Base-by-base conservation (phyloP, 2,888 invertebrate species). In the Folsomia candida region DNA sequence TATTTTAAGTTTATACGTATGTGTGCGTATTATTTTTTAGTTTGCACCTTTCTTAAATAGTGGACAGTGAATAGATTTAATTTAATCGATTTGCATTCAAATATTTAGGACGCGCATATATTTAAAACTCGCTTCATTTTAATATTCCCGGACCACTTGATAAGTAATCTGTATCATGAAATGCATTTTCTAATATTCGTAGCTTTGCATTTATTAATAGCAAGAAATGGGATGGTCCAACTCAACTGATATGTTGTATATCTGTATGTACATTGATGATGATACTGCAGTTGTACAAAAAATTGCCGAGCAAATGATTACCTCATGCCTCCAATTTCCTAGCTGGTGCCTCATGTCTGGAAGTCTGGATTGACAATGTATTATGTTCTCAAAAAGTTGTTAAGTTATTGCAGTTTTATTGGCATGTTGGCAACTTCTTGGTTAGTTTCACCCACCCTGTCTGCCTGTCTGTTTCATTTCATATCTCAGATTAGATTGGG, bases 361-460 rank as follows among this genome's bases (percentile, higher is more conserved):
- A n/a, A n/a, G 47, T 18, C 18, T 54, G 54, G 54, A 54, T 54
- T 54, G 54, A 54, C 54, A 54, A 54, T 54, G 22, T 22, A 54
- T 54, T 54, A n/a, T n/a, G n/a, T 54, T 14, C 6, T 54, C 54
- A 54, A 20, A n/a, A 54, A 54, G 54, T 54, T 54, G 54, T 54
- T 20, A 54, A 54, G 54, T 54, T 54, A 54, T 54, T 54, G 54
- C 54, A 54, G 54, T 54, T 54, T 54, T 54, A 54, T 54, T 54
- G 54, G 54, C 54, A 54, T 18, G 54, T 54, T 54, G 60, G 60
- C 26, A 60, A 60, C 24, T 25, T 14, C 11, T 62, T n/a, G n/a
- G n/a, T n/a, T 26, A 62, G 62, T 28, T 18, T 62, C n/a, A 27
- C 62, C 62, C 62, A 62, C 62, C 62, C 62, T 28, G 62, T 62